Evolutionary conservation across 2,113 vertebrate species (phyloP), one percentile per base, ranked within the genome.

Genomic region (Misgurnus mizolepis): DNA sequence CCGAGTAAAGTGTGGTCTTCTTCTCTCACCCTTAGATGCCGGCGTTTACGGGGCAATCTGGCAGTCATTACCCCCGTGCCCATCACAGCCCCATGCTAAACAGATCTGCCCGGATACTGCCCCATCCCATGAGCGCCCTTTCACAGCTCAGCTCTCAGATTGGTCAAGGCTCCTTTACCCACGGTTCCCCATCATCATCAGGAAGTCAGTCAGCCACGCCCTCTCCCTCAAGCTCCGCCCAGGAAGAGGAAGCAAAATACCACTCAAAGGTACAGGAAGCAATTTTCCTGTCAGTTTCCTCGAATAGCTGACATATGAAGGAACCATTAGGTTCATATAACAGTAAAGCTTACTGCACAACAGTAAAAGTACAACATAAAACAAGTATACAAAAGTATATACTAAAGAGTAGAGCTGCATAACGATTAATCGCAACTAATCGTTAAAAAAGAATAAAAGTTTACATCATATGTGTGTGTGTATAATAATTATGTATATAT

Each of bases 201-300:
- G 96, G 96, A 85, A 99, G 98, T 93, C 98, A 99, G 87, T 98
- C 98, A 40, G 97, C 98, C 43, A 99, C 98, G 14, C 98, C 98
- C 61, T 99, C 97, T 82, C 98, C 98, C 90, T 98, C 98, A 83
- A 98, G 97, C 80, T 99, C 98, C 81, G 95, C 96, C 83, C 97
- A 99, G 94, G 97, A 99, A 93, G 98, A 99, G 92, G 97, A 99
- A 87, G 94, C 93, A 2, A 97, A 99, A 90, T 95, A 94, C 56
- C 96, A 98, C 88, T 94, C 89, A 53, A 98, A 99, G 96, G 98
- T 99, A 95, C 2, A 74, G 80, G 56, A 7, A 82, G 65, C 67
- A 50, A 49, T 18, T 40, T 68, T 78, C 70, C 69, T 1, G 17
- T 15, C 56, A 49, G 12, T 70, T 55, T 47, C 60, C 27, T 34